phyloP scores from a whole-genome alignment of 2,888 invertebrate genomes.

The Pollenia labialis region DNA sequence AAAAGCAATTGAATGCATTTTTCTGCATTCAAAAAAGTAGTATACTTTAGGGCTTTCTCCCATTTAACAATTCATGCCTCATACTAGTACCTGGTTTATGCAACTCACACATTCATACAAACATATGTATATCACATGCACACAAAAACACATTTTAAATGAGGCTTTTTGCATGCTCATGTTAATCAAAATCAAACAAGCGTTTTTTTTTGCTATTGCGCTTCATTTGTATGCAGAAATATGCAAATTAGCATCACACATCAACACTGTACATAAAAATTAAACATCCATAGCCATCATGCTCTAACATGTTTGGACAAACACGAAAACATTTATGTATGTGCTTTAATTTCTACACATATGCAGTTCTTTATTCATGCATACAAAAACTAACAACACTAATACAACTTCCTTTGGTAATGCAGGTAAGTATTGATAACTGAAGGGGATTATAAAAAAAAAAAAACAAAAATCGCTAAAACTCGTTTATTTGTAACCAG shows the following conservation, averaged over 20 bases:
- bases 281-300: constrained; percentile 45
- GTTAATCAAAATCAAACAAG: constrained; percentile 69
- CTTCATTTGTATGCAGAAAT: constrained; percentile 42
- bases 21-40: not conserved
- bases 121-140: no score
- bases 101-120: not conserved
- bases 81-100: constrained; percentile 15
- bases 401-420: constrained; percentile 1
- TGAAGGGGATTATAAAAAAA: not conserved
- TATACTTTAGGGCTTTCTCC: not conserved
- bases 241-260: constrained; percentile 72
- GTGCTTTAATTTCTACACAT: constrained; percentile 44
- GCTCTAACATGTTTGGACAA: constrained; percentile 26
- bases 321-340: constrained; percentile 42
- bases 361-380: constrained; percentile 30
- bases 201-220: constrained; percentile 1
- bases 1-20: not conserved
- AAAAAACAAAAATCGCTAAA: constrained; percentile 8
- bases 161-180: constrained; percentile 51
- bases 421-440: constrained; percentile 27
- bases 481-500: not conserved
- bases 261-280: constrained; percentile 59
- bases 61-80: constrained; percentile 1
- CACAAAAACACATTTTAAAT: constrained; percentile 17
- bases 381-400: constrained; percentile 27